Percentiles rank a stretch among this genome's conserved stretches.
phyloP scores from a whole-genome alignment of 2,113 vertebrate genomes.

The Ophthalmolycus amberensis region DNA sequence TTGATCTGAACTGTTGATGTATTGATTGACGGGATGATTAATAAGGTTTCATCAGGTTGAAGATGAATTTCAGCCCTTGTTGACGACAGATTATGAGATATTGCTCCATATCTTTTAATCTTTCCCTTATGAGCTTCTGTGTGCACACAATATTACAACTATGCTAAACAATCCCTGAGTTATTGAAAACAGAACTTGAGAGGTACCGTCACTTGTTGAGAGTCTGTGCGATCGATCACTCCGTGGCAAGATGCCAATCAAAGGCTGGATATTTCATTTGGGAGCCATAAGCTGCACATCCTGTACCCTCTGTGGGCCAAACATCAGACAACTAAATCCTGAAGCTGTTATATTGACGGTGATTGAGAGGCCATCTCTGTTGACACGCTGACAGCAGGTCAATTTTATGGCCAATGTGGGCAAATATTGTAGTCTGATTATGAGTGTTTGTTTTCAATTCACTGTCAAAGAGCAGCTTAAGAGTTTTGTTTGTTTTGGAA shows the following conservation, averaged over 20 bases:
- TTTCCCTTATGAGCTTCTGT: not conserved
- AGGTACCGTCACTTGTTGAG: not conserved
- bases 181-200: conserved; percentile 7
- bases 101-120: not conserved
- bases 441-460: not conserved
- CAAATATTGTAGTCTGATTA: not conserved
- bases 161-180: not conserved
- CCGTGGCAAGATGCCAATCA: conserved; percentile 22
- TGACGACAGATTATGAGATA: not conserved
- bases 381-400: conserved; percentile 14
- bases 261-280: conserved; percentile 34
- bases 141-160: not conserved
- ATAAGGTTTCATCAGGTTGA: conserved; percentile 29
- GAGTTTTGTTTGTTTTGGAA: not conserved
- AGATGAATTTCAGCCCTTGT: not conserved
- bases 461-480: not conserved
- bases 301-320: conserved; percentile 4
- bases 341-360: conserved; percentile 7
- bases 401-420: conserved; percentile 17
- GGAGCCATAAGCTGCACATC: conserved; percentile 25
- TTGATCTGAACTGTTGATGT: conserved; percentile 54
- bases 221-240: conserved; percentile 43
- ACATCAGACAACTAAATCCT: conserved; percentile 19
- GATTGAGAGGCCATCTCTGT: conserved; percentile 28
- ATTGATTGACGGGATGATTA: conserved; percentile 63